A percentile compares a stretch with the other conserved stretches of the same genome.
Conservation (phyloP, 2,888 invertebrate genomes). For the Caradrina clavipalpis region DNA sequence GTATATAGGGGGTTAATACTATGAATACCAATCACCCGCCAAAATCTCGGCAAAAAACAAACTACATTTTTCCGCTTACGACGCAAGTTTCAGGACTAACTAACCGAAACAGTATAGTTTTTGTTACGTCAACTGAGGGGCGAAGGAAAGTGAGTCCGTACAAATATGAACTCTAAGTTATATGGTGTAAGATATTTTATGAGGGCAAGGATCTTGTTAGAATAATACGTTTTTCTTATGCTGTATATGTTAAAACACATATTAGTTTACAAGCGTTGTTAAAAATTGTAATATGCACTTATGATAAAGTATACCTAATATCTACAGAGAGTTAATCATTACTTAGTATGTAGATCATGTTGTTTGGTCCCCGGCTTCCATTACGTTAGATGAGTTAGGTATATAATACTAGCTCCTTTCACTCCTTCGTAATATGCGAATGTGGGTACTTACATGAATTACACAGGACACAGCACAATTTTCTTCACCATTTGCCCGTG, state of each 20-base stretch:
- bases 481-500: too few relatives aligned
- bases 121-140: conserved; percentile 34
- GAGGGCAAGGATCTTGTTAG: conserved; percentile 31
- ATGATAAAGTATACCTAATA: neutral
- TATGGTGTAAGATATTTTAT: conserved; percentile 35
- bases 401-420: too few relatives aligned
- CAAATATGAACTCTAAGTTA: conserved; percentile 4
- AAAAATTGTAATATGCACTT: neutral
- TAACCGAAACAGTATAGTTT: conserved; percentile 55
- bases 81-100: conserved; percentile 41
- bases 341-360: too few relatives aligned
- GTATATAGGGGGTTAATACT: conserved; percentile 4
- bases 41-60: conserved; percentile 29
- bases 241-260: conserved; percentile 1
- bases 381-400: too few relatives aligned
- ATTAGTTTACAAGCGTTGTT: neutral
- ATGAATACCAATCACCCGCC: conserved; percentile 29
- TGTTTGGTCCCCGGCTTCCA: too few relatives aligned
- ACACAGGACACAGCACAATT: too few relatives aligned
- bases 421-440: too few relatives aligned
- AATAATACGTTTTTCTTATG: conserved; percentile 3
- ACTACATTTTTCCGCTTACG: conserved; percentile 39
- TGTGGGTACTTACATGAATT: too few relatives aligned
- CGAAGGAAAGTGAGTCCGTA: conserved; percentile 3
- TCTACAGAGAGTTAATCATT: too few relatives aligned